Conservation (phyloP, 1,140 invertebrate species). For the Drosophila azteca region DNA sequence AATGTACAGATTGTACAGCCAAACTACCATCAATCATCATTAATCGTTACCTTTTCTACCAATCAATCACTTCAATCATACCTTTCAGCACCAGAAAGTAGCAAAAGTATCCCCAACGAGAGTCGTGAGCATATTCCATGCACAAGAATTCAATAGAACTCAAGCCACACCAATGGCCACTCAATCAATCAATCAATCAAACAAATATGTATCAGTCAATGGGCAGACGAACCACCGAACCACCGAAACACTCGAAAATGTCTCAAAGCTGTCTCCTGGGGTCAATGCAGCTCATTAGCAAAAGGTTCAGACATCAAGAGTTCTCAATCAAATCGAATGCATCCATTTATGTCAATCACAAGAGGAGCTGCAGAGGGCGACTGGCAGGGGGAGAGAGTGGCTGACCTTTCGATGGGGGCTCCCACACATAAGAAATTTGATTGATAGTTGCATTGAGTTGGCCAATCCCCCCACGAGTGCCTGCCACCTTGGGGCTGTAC, state of each 20-base stretch:
- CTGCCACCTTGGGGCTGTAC: no score
- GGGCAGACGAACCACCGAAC: no score
- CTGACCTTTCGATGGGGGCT: constrained; percentile 38
- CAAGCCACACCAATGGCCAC: not conserved
- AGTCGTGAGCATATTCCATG: not conserved
- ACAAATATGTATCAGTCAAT: not conserved
- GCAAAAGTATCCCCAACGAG: no score
- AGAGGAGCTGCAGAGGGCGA: not conserved
- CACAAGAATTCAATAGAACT: not conserved
- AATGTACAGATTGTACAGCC: no score
- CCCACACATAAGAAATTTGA: constrained; percentile 58
- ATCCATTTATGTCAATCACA: constrained; percentile 47
- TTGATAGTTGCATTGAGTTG: constrained; percentile 74
- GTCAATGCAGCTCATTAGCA: constrained; percentile 63
- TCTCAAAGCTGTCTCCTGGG: not conserved
- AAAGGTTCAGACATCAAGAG: constrained; percentile 38
- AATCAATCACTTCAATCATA: no score
- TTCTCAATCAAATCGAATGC: constrained; percentile 39
- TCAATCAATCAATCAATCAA: constrained; percentile 36
- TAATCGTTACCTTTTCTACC: no score
- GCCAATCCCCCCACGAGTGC: constrained; percentile 49
- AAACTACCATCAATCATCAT: no score
- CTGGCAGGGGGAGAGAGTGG: no score
- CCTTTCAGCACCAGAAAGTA: no score
- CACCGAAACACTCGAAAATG: not conserved